Conservation (phyloP, 1,140 invertebrate species). For the Ips typographus region DNA sequence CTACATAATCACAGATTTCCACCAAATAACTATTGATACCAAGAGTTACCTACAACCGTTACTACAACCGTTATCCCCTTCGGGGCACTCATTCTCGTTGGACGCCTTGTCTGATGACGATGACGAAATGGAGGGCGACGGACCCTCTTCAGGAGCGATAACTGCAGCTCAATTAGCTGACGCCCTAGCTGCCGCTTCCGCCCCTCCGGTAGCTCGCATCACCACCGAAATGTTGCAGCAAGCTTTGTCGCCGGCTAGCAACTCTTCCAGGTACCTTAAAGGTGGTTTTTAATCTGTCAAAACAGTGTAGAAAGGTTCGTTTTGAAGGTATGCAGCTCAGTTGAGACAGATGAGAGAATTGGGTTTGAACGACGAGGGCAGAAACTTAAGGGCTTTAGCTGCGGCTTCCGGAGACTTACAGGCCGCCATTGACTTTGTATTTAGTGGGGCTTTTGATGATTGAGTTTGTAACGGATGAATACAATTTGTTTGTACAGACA, state of each 20-base stretch:
- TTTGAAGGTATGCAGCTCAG: conserved; percentile 56
- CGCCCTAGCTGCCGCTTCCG: conserved; percentile 53
- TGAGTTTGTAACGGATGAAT: background rate
- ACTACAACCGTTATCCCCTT: conserved; percentile 45
- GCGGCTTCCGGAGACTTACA: conserved; percentile 84
- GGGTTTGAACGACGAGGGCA: conserved; percentile 82
- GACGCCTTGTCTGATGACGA: conserved; percentile 60
- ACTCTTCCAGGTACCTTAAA: conserved; percentile 22
- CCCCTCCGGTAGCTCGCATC: conserved; percentile 49
- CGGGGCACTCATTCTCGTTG: conserved; percentile 55
- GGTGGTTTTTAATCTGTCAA: background rate
- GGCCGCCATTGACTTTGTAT: conserved; percentile 80
- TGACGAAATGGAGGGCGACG: conserved; percentile 57
- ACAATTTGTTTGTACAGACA: no score
- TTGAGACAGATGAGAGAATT: conserved; percentile 83
- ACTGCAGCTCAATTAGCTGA: conserved; percentile 57
- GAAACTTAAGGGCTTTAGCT: conserved; percentile 81
- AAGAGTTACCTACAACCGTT: conserved; percentile 19
- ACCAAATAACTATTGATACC: conserved; percentile 52
- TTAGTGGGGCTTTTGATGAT: conserved; percentile 51
- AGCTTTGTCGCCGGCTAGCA: conserved; percentile 52
- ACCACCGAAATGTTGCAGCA: conserved; percentile 63
- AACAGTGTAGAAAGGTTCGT: conserved; percentile 8
- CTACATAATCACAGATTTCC: conserved; percentile 56
- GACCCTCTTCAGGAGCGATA: conserved; percentile 49